Base-by-base conservation (phyloP, 2,797 vertebrate species). In the Argya squamiceps region DNA sequence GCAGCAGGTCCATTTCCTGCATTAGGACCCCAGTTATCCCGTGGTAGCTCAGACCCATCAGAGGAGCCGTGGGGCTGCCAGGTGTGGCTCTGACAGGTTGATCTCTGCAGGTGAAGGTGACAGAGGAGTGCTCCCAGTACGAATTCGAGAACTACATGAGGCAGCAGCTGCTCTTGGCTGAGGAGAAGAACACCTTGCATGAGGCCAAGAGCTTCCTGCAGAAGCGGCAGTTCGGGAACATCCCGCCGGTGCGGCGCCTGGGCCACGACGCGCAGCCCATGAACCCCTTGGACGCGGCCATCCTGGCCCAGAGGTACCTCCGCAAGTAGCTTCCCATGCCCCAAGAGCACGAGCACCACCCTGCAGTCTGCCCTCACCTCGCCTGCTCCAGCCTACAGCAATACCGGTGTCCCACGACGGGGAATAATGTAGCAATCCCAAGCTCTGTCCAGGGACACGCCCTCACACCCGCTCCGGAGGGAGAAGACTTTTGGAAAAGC, bases 131-230 rank as follows among this genome's bases (percentile, higher is more conserved):
- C 47, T 99, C 99, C 4, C 99, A 99, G 97, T 99, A 99, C 0
- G 99, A 99, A 97, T 99, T 99, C 32, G 99, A 99, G 98, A 99
- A 99, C 98, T 99, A 99, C 98, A 99, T 99, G 99, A 98, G 99
- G 70, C 99, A 99, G 98, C 99, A 99, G 98, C 98, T 99, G 95
- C 97, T 99, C 96, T 96, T 99, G 97, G 99, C 99, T 0, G 99
- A 99, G 97, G 99, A 99, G 98, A 99, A 99, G 97, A 99, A 99
- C 98, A 99, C 99, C 93, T 98, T 99, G 63, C 99, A 99, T 3
- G 99, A 99, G 97, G 98, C 99, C 97, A 99, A 99, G 97, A 98
- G 98, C 98, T 99, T 99, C 98, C 98, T 98, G 20, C 98, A 98
- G 94, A 99, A 99, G 98, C 98, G 99, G 70, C 99, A 99, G 96